Evolutionary conservation across 1,140 invertebrate genomes (phyloP), one percentile per base, ranked within the genome.

Genomic region (Conus ventricosus): DNA sequence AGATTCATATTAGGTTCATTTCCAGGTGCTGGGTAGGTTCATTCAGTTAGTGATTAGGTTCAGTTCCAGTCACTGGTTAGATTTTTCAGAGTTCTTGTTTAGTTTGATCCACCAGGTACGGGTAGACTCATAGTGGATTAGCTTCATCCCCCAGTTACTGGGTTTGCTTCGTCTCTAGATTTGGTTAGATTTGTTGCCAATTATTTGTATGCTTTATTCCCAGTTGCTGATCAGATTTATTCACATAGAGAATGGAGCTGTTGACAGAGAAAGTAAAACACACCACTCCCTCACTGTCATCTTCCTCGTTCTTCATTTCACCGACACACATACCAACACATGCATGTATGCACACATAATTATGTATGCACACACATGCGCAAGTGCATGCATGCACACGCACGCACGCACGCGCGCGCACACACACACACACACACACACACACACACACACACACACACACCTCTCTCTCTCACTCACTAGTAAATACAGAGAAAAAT

Each of bases 301-400:
- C 10, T 81, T 27, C 51, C 25, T 81, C 39, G 27, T 27, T 81
- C 80, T 81, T 15, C 51, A 11, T 53, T 27, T 55, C 51, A 6
- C 17, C 4, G 15, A 25, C 20, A 25, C 81, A 83, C 53, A 83
- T 25, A 55, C 53, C 55, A 4, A n/a, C 4, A 55, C 8, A 67
- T 17, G 84, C 84, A 85, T n/a, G 63, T n/a, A 85, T 51, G 63
- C 25, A 85, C 57, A 57, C 8, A 51, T 23, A n/a, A n/a, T n/a
- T n/a, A 82, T 27, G 80, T 27, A 82, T n/a, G 25, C 20, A 23
- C 71, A 75, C 20, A 75, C n/a, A 7, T 2, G 23, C 71, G 7
- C 17, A 75, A 53, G 39, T 11, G 4, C 5, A 20, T 39, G 25
- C 39, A 17, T 11, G 23, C 8, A 6, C 39, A 54, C 27, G 80